Percentiles rank a stretch among this genome's conserved stretches.
Conservation (phyloP, 2,113 vertebrate genomes). For the Nothocercus nigrocapillus region DNA sequence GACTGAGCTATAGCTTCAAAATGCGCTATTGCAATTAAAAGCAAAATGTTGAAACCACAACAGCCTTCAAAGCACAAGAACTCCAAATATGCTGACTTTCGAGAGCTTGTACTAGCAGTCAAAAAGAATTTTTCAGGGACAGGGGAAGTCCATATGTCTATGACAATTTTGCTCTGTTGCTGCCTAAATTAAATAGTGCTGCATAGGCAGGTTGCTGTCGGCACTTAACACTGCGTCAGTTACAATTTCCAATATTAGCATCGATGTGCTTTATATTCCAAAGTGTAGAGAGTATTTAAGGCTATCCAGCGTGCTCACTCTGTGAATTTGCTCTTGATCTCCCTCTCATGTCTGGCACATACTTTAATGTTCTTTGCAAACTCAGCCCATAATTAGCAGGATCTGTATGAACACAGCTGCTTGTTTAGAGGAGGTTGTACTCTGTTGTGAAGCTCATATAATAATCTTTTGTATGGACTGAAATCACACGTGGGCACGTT, state of each 20-base stretch:
- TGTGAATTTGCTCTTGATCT: slow-evolving; percentile 55
- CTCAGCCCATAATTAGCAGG: slow-evolving; percentile 62
- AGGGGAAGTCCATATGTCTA: background rate
- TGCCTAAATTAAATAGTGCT: background rate
- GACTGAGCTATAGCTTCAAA: background rate
- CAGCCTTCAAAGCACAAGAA: background rate
- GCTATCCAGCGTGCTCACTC: slow-evolving; percentile 14
- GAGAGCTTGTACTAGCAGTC: background rate
- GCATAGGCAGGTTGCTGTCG: background rate
- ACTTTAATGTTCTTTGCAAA: slow-evolving; percentile 55
- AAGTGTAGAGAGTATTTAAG: slow-evolving; percentile 57
- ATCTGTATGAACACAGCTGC: slow-evolving; percentile 34
- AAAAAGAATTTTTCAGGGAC: slow-evolving; percentile 5
- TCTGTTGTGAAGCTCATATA: background rate
- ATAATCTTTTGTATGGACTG: slow-evolving; percentile 1
- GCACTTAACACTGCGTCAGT: slow-evolving; percentile 31
- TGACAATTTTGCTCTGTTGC: background rate
- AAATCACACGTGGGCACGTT: background rate
- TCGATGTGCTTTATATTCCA: slow-evolving; percentile 23
- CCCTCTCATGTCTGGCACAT: slow-evolving; percentile 57
- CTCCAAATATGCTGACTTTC: background rate
- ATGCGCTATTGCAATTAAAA: background rate
- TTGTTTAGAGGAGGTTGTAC: background rate
- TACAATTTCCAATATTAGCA: slow-evolving; percentile 22
- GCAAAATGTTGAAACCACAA: background rate